Conservation (phyloP, 1,140 invertebrate genomes). For the Calliphora vicina region DNA sequence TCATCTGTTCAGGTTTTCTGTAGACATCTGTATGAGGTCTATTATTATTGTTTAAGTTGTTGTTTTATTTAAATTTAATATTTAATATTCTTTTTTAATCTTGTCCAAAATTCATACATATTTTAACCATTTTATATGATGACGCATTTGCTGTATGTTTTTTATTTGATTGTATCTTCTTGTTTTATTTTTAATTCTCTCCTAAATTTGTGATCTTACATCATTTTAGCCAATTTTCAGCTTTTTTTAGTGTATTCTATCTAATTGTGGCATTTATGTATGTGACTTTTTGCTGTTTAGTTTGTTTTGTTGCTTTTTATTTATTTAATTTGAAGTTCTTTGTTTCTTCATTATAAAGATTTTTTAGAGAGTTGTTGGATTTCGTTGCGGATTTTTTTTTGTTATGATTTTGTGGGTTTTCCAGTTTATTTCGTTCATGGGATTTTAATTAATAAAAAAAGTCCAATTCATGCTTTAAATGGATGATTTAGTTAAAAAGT, state of each 20-base stretch:
- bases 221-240: neutral
- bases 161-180: neutral
- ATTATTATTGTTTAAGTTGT: neutral
- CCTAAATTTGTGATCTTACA: neutral
- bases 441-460: neutral
- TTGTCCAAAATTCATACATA: neutral
- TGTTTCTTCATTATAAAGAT: neutral
- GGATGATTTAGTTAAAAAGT: neutral
- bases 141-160: neutral
- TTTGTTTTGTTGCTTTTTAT: too few species aligned
- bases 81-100: neutral
- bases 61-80: neutral
- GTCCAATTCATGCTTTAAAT: neutral
- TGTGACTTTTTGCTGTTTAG: neutral
- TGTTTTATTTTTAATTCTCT: neutral
- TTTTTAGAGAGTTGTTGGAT: neutral
- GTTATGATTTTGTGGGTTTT: neutral
- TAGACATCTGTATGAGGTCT: neutral
- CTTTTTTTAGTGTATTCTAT: neutral
- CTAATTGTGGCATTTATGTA: neutral
- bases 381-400: neutral
- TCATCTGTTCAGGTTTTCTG: too few species aligned
- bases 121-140: neutral
- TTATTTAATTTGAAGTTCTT: neutral
- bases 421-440: too few species aligned